Base-by-base conservation (phyloP, 2,888 invertebrate genomes). In the Gonocerus acuteangulatus region DNA sequence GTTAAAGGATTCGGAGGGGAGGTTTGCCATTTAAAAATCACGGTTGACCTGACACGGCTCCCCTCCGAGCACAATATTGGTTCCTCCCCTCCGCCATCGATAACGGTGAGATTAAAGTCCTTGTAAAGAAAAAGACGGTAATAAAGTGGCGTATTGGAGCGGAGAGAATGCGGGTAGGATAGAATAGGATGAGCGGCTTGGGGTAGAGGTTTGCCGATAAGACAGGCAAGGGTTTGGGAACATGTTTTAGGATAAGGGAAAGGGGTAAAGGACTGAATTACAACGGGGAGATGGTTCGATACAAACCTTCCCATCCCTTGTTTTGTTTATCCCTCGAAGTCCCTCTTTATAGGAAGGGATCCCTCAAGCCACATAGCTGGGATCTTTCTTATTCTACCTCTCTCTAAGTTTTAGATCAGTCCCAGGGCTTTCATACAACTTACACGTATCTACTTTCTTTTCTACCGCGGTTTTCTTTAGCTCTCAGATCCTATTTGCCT, bases 71-170 rank as follows among this genome's bases (percentile, higher is more conserved):
- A 47, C 47, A 47, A 47, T 47, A 47, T 47, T 47, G 47, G 47
- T 47, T 39, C 39, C 39, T 39, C 15, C 39, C n/a, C 39, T 15
- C 4, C 39, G 9, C 39, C 39, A 3, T 15, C 39, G 39, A 39
- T 39, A 39, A 39, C 39, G 39, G 39, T 39, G 39, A 39, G 39
- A 39, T 39, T 39, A 39, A 54, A 54, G 54, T 15, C 23, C 54
- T 54, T 21, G 42, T 54, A 54, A 36, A 54, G 54, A 42, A 54
- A 54, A 54, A 23, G 39, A 34, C 39, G 22, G 57, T 57, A 57
- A 57, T 57, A 57, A 57, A 57, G 47, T 57, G 57, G 45, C 57
- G 27, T 27, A 57, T 45, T 44, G 47, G 18, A 57, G 58, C 52
- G 59, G 44, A 58, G n/a, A 32, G 48, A 45, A 54, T 47, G 48